phyloP scores from a whole-genome alignment of 2,888 invertebrate species.

The Sinopyrophorus schimmeli region DNA sequence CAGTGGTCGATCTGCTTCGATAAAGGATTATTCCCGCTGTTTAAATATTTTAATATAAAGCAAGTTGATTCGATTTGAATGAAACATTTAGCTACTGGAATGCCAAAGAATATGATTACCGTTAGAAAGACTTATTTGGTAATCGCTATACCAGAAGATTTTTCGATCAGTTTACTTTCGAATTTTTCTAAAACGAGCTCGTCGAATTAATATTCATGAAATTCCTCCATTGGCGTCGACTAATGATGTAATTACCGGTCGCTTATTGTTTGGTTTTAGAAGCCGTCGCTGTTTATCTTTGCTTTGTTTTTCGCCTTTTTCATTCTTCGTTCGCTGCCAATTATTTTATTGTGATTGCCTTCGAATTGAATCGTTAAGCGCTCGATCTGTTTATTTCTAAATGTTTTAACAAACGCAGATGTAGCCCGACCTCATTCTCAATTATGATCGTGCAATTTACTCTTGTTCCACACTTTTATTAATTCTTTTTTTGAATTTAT shows the following conservation, averaged over 20 bases:
- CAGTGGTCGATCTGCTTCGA: constrained; percentile 1
- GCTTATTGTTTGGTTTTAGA: constrained; percentile 45
- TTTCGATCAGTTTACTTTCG: constrained; percentile 26
- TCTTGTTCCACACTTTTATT: too few species aligned
- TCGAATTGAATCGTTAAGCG: too few species aligned
- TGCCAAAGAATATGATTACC: constrained; percentile 18
- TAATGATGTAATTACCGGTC: constrained; percentile 47
- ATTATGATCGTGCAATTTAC: too few species aligned
- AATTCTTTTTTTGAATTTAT: too few species aligned
- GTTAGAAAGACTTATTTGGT: constrained; percentile 25
- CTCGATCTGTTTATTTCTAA: too few species aligned
- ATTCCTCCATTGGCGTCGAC: constrained; percentile 44
- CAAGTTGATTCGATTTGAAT: constrained; percentile 11
- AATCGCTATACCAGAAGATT: constrained; percentile 17
- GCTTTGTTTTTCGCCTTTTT: constrained; percentile 11
- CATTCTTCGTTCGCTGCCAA: constrained; percentile 7
- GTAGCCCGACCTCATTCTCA: too few species aligned
- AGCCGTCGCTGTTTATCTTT: constrained; percentile 44
- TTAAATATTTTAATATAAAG: constrained; percentile 18
- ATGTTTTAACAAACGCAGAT: too few species aligned
- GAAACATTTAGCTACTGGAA: constrained; percentile 23
- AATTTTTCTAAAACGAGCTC: constrained; percentile 25
- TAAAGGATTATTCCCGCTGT: constrained; percentile 15
- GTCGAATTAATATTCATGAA: constrained; percentile 45
- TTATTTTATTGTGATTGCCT: constrained; percentile 10